A percentile compares a stretch with the other conserved stretches of the same genome.
Conservation (phyloP, 2,113 vertebrate species). For the Cariama cristata region DNA sequence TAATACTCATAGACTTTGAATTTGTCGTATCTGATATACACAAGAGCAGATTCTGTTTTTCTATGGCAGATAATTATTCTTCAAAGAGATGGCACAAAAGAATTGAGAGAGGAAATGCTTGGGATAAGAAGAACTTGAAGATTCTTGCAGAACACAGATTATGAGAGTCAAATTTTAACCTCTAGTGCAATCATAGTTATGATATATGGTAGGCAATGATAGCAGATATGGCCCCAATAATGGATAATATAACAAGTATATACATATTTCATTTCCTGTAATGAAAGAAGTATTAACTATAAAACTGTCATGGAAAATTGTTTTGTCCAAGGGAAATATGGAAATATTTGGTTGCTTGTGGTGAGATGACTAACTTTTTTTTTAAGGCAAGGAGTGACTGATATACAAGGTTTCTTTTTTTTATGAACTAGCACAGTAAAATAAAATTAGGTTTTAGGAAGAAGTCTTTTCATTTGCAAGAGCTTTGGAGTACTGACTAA, state of each 20-base stretch:
- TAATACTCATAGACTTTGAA: neutral
- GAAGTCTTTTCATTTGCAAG: conserved; percentile 24
- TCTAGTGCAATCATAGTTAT: neutral
- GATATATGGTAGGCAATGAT: neutral
- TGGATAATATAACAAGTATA: neutral
- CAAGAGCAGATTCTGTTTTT: neutral
- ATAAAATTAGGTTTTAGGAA: neutral
- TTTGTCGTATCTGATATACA: neutral
- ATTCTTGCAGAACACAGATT: neutral
- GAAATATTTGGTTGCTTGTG: neutral
- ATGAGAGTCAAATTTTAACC: neutral
- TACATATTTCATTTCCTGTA: conserved; percentile 6
- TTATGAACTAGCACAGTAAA: neutral
- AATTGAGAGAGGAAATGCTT: neutral
- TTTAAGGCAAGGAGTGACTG: neutral
- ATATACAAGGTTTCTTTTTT: neutral
- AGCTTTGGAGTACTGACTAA: neutral
- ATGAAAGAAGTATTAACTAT: conserved; percentile 61
- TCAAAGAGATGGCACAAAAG: neutral
- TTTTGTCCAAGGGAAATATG: neutral
- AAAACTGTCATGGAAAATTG: neutral
- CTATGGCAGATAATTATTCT: conserved; percentile 15
- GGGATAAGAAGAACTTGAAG: neutral
- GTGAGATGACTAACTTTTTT: neutral
- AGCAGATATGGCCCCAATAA: neutral